A percentile compares a stretch with the other conserved stretches of the same genome.
These are phyloP conservation scores for Hassar affinis DNA, from an alignment of 2,113 vertebrate species.

Conservation along the genomic window DNA sequence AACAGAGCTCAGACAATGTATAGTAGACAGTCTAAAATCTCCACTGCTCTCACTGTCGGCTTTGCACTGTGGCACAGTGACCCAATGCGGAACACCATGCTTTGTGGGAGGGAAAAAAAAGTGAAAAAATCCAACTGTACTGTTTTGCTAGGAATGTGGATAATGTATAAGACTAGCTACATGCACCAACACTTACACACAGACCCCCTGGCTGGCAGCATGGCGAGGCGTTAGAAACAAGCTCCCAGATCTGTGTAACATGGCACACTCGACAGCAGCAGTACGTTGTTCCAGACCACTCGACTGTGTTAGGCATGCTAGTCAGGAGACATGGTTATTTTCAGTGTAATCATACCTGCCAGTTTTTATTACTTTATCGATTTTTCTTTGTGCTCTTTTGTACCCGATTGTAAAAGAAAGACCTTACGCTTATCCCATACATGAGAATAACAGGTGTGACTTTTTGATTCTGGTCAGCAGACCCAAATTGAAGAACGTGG, in stretches of 20 bases:
- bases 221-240: neutral
- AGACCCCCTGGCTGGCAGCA: neutral
- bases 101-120: neutral
- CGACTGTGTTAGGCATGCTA: neutral
- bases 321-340: neutral
- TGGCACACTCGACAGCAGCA: neutral
- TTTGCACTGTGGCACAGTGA: neutral
- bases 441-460: neutral
- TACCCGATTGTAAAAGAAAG: neutral
- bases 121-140: neutral
- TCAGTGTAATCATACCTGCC: neutral
- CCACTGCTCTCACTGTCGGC: neutral
- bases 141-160: neutral
- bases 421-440: neutral
- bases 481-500: conserved; percentile 97
- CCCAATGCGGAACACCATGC: too few species aligned
- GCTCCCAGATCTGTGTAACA: neutral
- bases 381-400: neutral
- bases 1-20: neutral
- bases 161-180: neutral
- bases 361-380: neutral
- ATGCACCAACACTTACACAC: neutral
- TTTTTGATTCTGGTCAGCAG: conserved; percentile 60
- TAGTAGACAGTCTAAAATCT: neutral
- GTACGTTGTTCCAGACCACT: neutral